These are phyloP conservation scores for Troides oblongomaculatus DNA, from an alignment of 2,888 invertebrate genomes.

Conservation along the genomic window DNA sequence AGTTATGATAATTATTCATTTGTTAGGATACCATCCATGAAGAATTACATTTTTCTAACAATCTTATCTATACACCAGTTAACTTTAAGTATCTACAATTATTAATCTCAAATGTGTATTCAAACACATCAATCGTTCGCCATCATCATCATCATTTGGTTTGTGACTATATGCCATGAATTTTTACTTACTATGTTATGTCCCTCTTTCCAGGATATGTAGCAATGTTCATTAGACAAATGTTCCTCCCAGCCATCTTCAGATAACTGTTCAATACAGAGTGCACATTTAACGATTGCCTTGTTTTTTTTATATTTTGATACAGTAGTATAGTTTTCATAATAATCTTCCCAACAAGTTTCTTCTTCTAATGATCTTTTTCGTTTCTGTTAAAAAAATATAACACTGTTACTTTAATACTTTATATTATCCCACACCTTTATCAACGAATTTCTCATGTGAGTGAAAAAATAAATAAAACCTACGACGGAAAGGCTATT, in stretches of 20 bases:
- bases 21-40: no score
- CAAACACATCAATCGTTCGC: no score
- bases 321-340: conserved; percentile 1
- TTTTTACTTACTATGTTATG: conserved; percentile 46
- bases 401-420: neutral
- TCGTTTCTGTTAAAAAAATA: neutral
- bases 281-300: conserved; percentile 43
- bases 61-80: no score
- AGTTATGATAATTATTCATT: no score
- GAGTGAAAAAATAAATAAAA: no score
- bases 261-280: conserved; percentile 42
- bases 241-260: conserved; percentile 49
- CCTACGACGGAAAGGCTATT: no score
- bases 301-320: conserved; percentile 34
- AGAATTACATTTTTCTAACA: no score
- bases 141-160: neutral
- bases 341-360: conserved; percentile 8
- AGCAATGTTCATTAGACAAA: conserved; percentile 43
- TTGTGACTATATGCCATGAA: neutral
- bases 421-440: neutral
- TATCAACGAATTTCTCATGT: no score
- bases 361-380: conserved; percentile 9
- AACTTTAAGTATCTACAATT: no score
- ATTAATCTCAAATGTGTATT: no score
- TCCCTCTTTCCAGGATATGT: conserved; percentile 48